A percentile compares a stretch with the other conserved stretches of the same genome.
These are phyloP conservation scores for Phrynosoma blainvillii DNA, from an alignment of 2,113 vertebrate genomes.

Conservation along the genomic window DNA sequence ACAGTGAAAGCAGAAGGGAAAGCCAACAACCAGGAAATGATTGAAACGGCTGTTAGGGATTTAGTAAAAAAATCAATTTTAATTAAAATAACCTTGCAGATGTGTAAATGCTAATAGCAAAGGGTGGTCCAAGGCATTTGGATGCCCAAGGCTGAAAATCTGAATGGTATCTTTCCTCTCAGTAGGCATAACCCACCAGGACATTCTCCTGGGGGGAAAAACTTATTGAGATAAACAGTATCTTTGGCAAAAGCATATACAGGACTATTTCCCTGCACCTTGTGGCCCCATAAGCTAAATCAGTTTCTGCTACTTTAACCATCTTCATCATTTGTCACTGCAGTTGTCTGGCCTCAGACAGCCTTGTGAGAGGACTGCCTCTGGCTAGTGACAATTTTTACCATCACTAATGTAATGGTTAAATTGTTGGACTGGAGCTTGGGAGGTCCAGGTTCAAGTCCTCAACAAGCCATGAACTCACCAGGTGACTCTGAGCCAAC, in stretches of 20 bases:
- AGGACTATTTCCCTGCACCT: background rate
- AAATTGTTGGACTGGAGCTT: no score
- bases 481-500: no score
- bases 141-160: background rate
- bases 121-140: background rate
- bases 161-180: background rate
- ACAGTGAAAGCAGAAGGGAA: slow-evolving; percentile 52
- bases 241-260: background rate
- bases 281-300: background rate
- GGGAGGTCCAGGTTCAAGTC: no score
- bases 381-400: no score
- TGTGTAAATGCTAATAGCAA: slow-evolving; percentile 1
- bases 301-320: background rate
- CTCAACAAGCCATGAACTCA: no score
- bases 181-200: background rate
- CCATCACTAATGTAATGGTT: no score
- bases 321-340: no score
- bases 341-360: no score
- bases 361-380: no score
- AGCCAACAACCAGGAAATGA: slow-evolving; percentile 52
- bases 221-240: background rate
- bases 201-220: background rate
- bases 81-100: slow-evolving; percentile 69
- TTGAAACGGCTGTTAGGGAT: slow-evolving; percentile 65
- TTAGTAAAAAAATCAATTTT: slow-evolving; percentile 77